Conservation (phyloP, 1,140 invertebrate genomes). For the Caligus rogercresseyi region DNA sequence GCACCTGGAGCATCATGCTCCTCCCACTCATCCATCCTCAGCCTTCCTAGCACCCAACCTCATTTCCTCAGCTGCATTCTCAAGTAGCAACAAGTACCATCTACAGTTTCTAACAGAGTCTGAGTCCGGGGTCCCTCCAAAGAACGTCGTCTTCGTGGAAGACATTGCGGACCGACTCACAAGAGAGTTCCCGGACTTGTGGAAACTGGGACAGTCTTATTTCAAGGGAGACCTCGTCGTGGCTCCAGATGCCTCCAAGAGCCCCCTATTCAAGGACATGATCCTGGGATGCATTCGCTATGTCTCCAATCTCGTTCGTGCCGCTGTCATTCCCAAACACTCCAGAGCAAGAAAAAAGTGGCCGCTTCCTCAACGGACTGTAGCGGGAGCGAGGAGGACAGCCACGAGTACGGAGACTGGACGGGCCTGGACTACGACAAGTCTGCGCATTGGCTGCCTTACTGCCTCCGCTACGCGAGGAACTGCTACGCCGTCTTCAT, state of each 20-base stretch:
- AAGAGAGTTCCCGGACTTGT: constrained; percentile 57
- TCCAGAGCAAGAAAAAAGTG: constrained; percentile 3
- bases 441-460: constrained; percentile 50
- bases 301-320: constrained; percentile 43
- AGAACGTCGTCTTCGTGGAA: constrained; percentile 47
- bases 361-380: background rate
- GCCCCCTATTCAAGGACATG: constrained; percentile 48
- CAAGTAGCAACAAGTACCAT: background rate
- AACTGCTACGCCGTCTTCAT: constrained; percentile 47
- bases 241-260: constrained; percentile 46
- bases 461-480: constrained; percentile 51
- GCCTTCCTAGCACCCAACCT: background rate
- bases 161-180: constrained; percentile 48
- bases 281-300: constrained; percentile 44
- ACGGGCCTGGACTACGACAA: constrained; percentile 4
- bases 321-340: constrained; percentile 32
- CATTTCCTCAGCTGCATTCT: background rate
- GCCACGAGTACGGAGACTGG: constrained; percentile 8
- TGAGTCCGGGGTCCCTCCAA: constrained; percentile 23
- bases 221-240: constrained; percentile 62
- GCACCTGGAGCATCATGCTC: constrained; percentile 30
- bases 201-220: constrained; percentile 74
- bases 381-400: constrained; percentile 7
- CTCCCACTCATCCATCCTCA: background rate
- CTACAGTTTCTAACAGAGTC: background rate